A percentile compares a stretch with the other conserved stretches of the same genome.
phyloP scores from a whole-genome alignment of 2,113 vertebrate genomes.

The Aspiorhynchus laticeps region DNA sequence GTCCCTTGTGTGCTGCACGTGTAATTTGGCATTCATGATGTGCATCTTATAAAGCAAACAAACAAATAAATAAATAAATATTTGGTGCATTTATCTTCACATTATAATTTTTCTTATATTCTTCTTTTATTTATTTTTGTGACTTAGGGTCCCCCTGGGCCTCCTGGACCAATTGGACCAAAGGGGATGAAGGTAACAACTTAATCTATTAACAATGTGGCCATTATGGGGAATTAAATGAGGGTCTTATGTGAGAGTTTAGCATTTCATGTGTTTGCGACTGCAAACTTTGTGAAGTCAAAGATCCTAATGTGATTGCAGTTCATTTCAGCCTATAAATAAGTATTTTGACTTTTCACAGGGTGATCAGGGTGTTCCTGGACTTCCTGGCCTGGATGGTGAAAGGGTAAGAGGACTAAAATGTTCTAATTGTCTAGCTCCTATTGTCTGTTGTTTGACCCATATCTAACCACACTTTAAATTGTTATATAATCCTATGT shows the following conservation, averaged over 20 bases:
- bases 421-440: not conserved
- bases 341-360: slow-evolving; percentile 64
- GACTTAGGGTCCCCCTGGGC: slow-evolving; percentile 81
- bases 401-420: slow-evolving; percentile 82
- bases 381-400: slow-evolving; percentile 88
- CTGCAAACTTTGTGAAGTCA: not conserved
- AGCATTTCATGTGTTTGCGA: not conserved
- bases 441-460: not conserved
- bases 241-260: not conserved
- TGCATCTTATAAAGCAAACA: not conserved
- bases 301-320: not conserved
- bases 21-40: not conserved
- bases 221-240: not conserved
- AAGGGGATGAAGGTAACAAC: slow-evolving; percentile 86
- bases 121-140: not conserved
- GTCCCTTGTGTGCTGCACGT: not conserved
- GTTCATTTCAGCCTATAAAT: not conserved
- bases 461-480: not conserved
- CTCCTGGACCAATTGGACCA: slow-evolving; percentile 87
- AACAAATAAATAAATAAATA: no score
- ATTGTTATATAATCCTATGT: not conserved
- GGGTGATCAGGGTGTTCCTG: slow-evolving; percentile 91
- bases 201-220: not conserved
- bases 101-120: not conserved
- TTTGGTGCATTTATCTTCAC: not conserved